Evolutionary conservation across 2,797 vertebrate genomes (phyloP), one percentile per base, ranked within the genome.

Genomic region (Thripadectes ignobilis): DNA sequence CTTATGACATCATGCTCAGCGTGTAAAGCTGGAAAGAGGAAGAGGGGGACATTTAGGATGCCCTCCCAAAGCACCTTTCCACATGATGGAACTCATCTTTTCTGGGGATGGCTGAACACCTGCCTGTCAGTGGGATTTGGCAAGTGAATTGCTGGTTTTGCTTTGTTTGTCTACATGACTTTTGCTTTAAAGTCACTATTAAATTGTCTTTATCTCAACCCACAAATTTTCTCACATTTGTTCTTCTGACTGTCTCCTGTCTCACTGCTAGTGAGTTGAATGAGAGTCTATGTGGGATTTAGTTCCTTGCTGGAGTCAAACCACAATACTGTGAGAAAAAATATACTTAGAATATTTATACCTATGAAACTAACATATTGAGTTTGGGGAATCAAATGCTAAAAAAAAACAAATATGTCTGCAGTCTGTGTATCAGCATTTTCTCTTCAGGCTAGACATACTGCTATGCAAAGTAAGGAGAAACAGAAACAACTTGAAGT

Each of bases 81-180:
- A 0, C 0, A 0, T 19, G 46, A 34, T 10, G 30, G 24, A 15
- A 61, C 8, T 9, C 17, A 19, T 48, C 8, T 34, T 32, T 54
- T 32, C 24, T 16, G 48, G 10, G 14, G 2, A 30, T 46, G 34
- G 46, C 54, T 67, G n/a, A 67, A 30, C 21, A 10, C 17, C 17
- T 74, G 29, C 32, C 17, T 46, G 34, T 14, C 10, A 18, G 9
- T 9, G 1, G 1, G 8, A 52, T 34, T 5, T 16, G 26, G 52
- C 9, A 36, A 20, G 21, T 54, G 17, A 59, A 34, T 59, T 46
- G 9, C 61, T 67, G 24, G 24, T 10, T 59, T 67, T 46, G 9
- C 34, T 80, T 59, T 39, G 29, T 12, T 59, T 67, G 24, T 48
- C 14, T 9, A 3, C 18, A 61, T 34, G 30, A 81, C 30, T 61